A percentile compares a stretch with the other conserved stretches of the same genome.
phyloP scores from a whole-genome alignment of 2,888 invertebrate genomes.

The Ectemnius continuus region DNA sequence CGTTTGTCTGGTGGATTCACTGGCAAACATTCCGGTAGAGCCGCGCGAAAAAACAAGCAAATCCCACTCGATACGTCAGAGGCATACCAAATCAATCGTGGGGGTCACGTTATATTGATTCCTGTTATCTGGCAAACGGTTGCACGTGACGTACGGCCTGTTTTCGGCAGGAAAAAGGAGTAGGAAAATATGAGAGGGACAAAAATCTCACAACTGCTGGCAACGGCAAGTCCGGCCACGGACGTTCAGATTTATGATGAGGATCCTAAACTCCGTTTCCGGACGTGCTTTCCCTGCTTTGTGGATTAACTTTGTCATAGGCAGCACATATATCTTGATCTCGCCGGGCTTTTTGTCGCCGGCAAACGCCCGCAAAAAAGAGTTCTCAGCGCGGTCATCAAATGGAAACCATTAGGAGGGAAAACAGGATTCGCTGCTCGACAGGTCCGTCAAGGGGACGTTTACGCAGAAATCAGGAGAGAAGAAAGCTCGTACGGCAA shows the following conservation, averaged over 20 bases:
- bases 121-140: not conserved
- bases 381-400: not conserved
- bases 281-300: not conserved
- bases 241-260: slow-evolving; percentile 24
- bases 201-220: not conserved
- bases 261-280: slow-evolving; percentile 8
- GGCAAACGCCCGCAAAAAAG: not conserved
- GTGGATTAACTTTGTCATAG: not conserved
- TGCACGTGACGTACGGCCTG: not conserved
- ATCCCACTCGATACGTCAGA: too few species aligned
- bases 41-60: too few species aligned
- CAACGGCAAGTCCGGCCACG: not conserved
- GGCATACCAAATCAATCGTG: too few species aligned
- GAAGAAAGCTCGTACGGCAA: too few species aligned
- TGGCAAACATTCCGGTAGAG: too few species aligned
- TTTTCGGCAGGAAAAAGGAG: not conserved
- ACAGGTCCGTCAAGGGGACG: too few species aligned
- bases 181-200: not conserved
- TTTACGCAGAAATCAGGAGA: too few species aligned
- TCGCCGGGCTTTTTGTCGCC: not conserved
- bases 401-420: slow-evolving; percentile 1
- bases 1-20: too few species aligned
- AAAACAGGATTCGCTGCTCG: slow-evolving; percentile 4
- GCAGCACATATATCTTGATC: not conserved
- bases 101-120: too few species aligned